These are phyloP conservation scores for Drosophila setifemur DNA, from an alignment of 1,140 invertebrate genomes.

Conservation along the genomic window DNA sequence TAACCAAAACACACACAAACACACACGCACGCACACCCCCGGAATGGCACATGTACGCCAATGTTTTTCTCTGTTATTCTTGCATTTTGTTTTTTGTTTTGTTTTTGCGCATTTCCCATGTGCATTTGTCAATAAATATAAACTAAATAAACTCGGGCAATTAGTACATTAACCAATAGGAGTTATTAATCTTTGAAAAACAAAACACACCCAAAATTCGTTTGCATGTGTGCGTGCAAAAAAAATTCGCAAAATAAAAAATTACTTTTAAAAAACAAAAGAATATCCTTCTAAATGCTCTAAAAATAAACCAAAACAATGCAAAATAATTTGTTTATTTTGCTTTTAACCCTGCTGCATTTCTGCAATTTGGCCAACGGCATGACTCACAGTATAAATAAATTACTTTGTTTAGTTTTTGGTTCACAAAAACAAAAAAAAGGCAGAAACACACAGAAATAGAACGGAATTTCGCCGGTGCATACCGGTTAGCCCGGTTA, in stretches of 20 bases:
- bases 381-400: conserved; percentile 55
- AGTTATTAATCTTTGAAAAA: no score
- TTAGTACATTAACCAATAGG: no score
- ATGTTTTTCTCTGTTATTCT: conserved; percentile 21
- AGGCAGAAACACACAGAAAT: conserved; percentile 18
- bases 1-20: conserved; percentile 22
- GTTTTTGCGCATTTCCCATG: not conserved
- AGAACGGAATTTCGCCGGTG: conserved; percentile 21
- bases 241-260: conserved; percentile 9
- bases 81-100: not conserved
- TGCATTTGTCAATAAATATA: conserved; percentile 2
- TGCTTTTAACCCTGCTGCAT: not conserved
- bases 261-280: no score
- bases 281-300: conserved; percentile 16
- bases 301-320: conserved; percentile 49
- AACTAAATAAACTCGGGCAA: not conserved
- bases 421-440: not conserved
- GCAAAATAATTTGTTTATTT: conserved; percentile 2
- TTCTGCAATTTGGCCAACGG: not conserved
- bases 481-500: conserved; percentile 58
- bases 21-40: no score
- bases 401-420: conserved; percentile 26
- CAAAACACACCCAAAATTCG: no score
- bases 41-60: conserved; percentile 11
- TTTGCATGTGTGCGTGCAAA: not conserved